phyloP scores from a whole-genome alignment of 2,113 vertebrate genomes.

The Chaenocephalus aceratus region DNA sequence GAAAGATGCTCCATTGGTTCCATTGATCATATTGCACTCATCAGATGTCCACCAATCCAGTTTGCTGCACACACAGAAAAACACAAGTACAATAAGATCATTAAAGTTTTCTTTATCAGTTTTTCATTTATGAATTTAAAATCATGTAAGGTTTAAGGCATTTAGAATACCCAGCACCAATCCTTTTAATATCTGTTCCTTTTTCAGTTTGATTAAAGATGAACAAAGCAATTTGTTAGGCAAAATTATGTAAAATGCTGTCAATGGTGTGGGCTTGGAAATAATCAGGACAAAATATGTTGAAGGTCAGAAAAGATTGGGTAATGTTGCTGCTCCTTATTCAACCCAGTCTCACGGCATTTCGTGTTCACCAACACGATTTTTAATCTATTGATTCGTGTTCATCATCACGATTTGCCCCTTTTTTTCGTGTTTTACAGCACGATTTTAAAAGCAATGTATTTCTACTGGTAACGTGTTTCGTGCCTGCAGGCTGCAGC shows the following conservation, averaged over 20 bases:
- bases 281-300: neutral
- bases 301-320: neutral
- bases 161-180: neutral
- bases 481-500: too few species aligned
- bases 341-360: too few species aligned
- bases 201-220: neutral
- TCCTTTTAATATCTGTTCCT: neutral
- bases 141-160: neutral
- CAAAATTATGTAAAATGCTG: neutral
- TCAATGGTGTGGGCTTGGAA: neutral
- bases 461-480: too few species aligned
- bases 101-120: neutral
- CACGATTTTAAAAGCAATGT: too few species aligned
- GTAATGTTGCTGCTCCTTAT: neutral
- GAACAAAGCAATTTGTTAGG: neutral
- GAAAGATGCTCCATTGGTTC: conserved; percentile 94
- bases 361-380: too few species aligned
- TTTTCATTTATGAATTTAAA: neutral
- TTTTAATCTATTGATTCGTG: too few species aligned
- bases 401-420: too few species aligned
- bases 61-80: conserved; percentile 72
- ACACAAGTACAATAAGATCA: too few species aligned
- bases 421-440: too few species aligned
- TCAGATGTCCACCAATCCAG: conserved; percentile 92
- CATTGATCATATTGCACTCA: conserved; percentile 96